A percentile compares a stretch with the other conserved stretches of the same genome.
Evolutionary conservation across 2,113 vertebrate species (phyloP).

Genomic region (Seriola dumerili): DNA sequence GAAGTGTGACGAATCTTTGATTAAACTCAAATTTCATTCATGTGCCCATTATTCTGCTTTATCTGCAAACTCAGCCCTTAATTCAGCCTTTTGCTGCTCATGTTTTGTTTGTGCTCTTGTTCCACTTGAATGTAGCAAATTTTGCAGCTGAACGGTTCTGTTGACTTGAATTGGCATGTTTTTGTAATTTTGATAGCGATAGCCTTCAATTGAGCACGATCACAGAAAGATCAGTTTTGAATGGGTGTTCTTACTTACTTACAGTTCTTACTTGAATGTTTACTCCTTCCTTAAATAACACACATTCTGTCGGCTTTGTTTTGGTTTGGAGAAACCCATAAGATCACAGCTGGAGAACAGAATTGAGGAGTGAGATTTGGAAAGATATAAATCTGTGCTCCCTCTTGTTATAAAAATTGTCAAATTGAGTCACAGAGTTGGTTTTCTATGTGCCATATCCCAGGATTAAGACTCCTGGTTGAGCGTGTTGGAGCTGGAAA

Average conservation of each 20-base stretch:
- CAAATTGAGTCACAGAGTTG: constrained; percentile 8
- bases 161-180: constrained; percentile 31
- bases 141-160: constrained; percentile 44
- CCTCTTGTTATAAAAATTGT: background rate
- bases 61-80: constrained; percentile 8
- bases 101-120: constrained; percentile 29
- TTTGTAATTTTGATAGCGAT: constrained; percentile 14
- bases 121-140: constrained; percentile 62
- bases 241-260: background rate
- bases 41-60: constrained; percentile 18
- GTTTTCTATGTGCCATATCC: constrained; percentile 65
- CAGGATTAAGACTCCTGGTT: constrained; percentile 53
- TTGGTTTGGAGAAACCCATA: background rate
- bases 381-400: constrained; percentile 15
- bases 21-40: constrained; percentile 19
- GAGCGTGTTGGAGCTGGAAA: constrained; percentile 49
- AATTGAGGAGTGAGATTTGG: background rate
- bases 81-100: constrained; percentile 38
- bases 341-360: background rate
- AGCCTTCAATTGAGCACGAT: constrained; percentile 2
- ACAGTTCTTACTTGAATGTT: constrained; percentile 17
- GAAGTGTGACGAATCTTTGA: background rate
- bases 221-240: constrained; percentile 4
- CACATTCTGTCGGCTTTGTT: background rate
- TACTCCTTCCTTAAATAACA: background rate